Evolutionary conservation across 2,113 vertebrate species (phyloP), one percentile per base, ranked within the genome.

Genomic region (Caracal caracal): DNA sequence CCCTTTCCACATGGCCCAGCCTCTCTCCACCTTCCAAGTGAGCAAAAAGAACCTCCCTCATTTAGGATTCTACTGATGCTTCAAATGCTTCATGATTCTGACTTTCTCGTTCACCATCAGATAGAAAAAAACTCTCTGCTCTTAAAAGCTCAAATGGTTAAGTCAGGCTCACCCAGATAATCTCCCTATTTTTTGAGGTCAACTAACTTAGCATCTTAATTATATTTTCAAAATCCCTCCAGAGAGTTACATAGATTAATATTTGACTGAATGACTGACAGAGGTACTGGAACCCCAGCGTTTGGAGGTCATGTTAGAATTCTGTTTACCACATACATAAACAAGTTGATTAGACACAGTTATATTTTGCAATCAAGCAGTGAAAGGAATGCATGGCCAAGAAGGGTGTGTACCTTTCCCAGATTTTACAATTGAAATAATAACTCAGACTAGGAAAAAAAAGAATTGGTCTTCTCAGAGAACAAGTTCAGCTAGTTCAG

Each of bases 271-370:
- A 40, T 70, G 76, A 79, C 17, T 70, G 19, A 59, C 24, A 79
- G 10, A 73, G 1, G 2, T 65, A 22, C 12, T 49, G 16, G 19
- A 10, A 40, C 1, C 40, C 16, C 6, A 51, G 1, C 2, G 15
- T 73, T 47, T 35, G n/a, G 13, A 0, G 84, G 3, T 2, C 30
- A 33, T 30, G 28, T 87, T 70, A 47, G 3, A 51, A 75, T 87
- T 90, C 30, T 93, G 12, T 56, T 33, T 53, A 83, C 1, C n/a
- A 83, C 10, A 47, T 66, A 33, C 8, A 47, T 26, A n/a, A 47
- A 51, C 28, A 30, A 66, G 35, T 76, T 80, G 61, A 87, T 24
- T 37, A 49, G 17, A 94, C 16, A 49, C 19, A 35, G 51, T 59
- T 43, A 76, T 61, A 82, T 15, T 15, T 87, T 56, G 43, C 2